These are phyloP conservation scores for Pocillopora damicornis DNA, from an alignment of 64 coral and sea anemone genomes.

Conservation along the genomic window DNA sequence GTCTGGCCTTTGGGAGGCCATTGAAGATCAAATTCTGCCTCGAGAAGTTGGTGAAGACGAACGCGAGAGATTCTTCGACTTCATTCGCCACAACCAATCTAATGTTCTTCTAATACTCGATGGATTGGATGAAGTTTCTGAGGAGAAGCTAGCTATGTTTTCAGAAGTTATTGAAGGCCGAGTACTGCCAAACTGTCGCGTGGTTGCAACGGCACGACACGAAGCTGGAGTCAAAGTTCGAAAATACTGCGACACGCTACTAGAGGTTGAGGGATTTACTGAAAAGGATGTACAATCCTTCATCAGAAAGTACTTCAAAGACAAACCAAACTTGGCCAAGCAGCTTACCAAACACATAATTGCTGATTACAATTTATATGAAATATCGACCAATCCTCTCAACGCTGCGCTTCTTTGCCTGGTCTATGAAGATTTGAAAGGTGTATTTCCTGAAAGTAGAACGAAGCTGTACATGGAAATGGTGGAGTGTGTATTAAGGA, in stretches of 20 bases:
- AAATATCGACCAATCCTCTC: background rate
- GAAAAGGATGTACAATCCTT: background rate
- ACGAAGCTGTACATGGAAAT: background rate
- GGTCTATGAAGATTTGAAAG: background rate
- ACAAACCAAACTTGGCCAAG: background rate
- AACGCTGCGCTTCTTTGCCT: background rate
- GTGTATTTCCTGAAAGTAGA: background rate
- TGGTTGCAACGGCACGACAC: constrained; percentile 8
- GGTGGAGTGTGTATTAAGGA: background rate
- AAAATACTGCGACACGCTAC: background rate
- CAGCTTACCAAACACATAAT: background rate
- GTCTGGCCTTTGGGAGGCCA: background rate
- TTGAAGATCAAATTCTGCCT: constrained; percentile 1
- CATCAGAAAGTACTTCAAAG: background rate
- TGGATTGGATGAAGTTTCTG: background rate
- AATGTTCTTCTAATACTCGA: background rate
- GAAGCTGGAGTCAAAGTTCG: background rate
- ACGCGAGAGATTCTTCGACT: background rate
- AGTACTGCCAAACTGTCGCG: background rate
- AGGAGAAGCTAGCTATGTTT: background rate
- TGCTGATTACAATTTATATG: background rate
- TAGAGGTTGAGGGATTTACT: background rate
- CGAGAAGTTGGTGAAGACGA: background rate
- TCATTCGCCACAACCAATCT: background rate
- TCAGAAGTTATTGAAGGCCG: background rate